A percentile compares a stretch with the other conserved stretches of the same genome.
Evolutionary conservation across 2,888 invertebrate species (phyloP).

Genomic region (Malthinus flaveolus): DNA sequence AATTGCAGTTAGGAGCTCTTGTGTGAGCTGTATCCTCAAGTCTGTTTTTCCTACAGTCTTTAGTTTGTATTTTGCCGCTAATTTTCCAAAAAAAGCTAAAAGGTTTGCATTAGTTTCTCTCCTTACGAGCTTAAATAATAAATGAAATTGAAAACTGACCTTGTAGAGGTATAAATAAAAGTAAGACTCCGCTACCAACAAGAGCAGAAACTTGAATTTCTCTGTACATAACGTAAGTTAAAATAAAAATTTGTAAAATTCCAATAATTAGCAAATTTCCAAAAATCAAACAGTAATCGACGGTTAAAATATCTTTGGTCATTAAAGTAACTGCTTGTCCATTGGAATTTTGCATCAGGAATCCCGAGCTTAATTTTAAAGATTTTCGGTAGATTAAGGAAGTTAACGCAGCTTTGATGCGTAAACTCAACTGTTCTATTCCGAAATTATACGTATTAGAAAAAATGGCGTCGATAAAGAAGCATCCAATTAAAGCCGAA

Average conservation of each 20-base stretch:
- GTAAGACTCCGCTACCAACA: conserved; percentile 57
- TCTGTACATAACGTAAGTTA: conserved; percentile 68
- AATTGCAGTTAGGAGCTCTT: conserved; percentile 87
- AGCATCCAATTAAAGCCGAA: conserved; percentile 63
- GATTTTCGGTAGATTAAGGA: conserved; percentile 75
- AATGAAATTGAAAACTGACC: conserved; percentile 29
- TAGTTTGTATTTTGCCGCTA: conserved; percentile 22
- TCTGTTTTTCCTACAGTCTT: conserved; percentile 65
- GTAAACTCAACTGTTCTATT: conserved; percentile 70
- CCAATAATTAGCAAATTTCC: conserved; percentile 80
- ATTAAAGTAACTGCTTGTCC: conserved; percentile 58
- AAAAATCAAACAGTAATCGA: conserved; percentile 78
- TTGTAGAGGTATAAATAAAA: conserved; percentile 49
- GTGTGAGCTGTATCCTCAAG: conserved; percentile 83
- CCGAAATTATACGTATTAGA: conserved; percentile 76
- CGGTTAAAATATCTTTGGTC: conserved; percentile 83
- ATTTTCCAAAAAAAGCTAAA: conserved; percentile 60
- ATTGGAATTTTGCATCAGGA: conserved; percentile 78
- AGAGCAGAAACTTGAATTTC: conserved; percentile 57
- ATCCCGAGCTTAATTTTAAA: conserved; percentile 72
- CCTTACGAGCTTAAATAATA: neutral
- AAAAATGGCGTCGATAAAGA: conserved; percentile 60
- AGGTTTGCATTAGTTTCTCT: conserved; percentile 15
- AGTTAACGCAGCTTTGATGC: conserved; percentile 70
- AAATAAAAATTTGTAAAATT: conserved; percentile 71